These are phyloP conservation scores for Plebejus argus DNA, from an alignment of 2,888 invertebrate species.

Conservation along the genomic window DNA sequence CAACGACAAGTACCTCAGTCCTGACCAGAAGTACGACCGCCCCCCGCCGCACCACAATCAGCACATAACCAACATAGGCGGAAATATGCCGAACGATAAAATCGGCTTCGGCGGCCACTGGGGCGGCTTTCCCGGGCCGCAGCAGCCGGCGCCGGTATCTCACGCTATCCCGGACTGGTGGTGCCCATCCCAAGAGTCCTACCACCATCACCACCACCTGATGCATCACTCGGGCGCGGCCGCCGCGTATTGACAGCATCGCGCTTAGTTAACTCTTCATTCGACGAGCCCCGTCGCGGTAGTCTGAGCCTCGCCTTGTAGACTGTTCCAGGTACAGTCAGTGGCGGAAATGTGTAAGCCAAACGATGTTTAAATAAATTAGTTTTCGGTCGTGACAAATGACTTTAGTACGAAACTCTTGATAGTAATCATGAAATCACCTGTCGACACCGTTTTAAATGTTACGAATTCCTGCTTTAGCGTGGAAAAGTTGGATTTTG, in stretches of 20 bases:
- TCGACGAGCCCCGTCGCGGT: conserved; percentile 52
- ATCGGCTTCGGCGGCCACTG: conserved; percentile 87
- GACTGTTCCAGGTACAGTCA: conserved; percentile 20
- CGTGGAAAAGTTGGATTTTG: not conserved
- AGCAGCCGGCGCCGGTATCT: conserved; percentile 84
- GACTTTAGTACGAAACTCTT: not conserved
- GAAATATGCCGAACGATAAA: conserved; percentile 82
- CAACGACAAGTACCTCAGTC: conserved; percentile 77
- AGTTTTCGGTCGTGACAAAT: not conserved
- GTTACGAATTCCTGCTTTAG: not conserved
- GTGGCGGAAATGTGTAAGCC: conserved; percentile 32
- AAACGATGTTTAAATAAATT: not conserved
- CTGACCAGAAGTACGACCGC: conserved; percentile 86
- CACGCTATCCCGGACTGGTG: conserved; percentile 78
- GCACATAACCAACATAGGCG: conserved; percentile 69
- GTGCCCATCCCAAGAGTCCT: conserved; percentile 76
- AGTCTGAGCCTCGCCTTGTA: conserved; percentile 28
- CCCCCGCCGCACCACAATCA: conserved; percentile 70
- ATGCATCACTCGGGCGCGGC: conserved; percentile 86
- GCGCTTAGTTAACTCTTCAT: conserved; percentile 80
- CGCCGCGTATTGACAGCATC: conserved; percentile 87
- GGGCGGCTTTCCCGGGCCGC: conserved; percentile 67
- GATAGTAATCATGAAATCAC: not conserved
- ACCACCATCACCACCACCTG: conserved; percentile 80
- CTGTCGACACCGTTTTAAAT: not conserved